Percentiles rank a stretch among this genome's conserved stretches.
Conservation (phyloP, 2,113 vertebrate genomes). For the human region GRCh38 chrX:125242001-125242500, state of each 20-base stretch:
- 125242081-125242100: slow-evolving; percentile 47
- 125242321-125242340: slow-evolving; percentile 48
- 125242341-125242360: slow-evolving; percentile 61
- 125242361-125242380: slow-evolving; percentile 61
- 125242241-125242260: slow-evolving; percentile 66
- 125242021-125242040: not conserved
- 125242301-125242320: slow-evolving; percentile 64
- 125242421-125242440: slow-evolving; percentile 54
- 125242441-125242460: slow-evolving; percentile 57
- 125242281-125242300: slow-evolving; percentile 60
- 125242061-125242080: not conserved
- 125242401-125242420: slow-evolving; percentile 43
- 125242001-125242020: slow-evolving; percentile 12
- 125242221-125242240: slow-evolving; percentile 55
- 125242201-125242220: slow-evolving; percentile 53
- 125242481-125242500: not conserved
- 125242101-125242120: not conserved
- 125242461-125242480: not conserved
- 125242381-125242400: slow-evolving; percentile 66
- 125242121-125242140: slow-evolving; percentile 48
- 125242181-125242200: slow-evolving; percentile 66
- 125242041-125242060: not conserved
- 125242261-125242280: slow-evolving; percentile 69
- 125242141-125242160: slow-evolving; percentile 41
- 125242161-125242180: slow-evolving; percentile 52